Evolutionary conservation across 2,113 vertebrate species (phyloP).

Genomic region (Poicephalus meyeri): DNA sequence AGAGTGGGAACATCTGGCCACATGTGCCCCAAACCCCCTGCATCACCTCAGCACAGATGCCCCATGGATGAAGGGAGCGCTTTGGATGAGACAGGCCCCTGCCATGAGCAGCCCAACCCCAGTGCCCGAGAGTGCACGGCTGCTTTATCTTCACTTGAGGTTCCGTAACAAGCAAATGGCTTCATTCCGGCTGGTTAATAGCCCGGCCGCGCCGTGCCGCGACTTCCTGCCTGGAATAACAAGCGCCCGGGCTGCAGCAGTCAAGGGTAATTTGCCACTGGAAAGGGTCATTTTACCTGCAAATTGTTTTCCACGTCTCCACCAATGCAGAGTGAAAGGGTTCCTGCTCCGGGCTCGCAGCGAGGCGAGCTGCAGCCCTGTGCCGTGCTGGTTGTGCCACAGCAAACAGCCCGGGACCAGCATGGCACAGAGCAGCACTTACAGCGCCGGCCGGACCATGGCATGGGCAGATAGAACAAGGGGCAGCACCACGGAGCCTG

Average conservation of each 20-base stretch:
- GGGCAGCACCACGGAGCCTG: accelerated
- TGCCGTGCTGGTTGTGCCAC: accelerated
- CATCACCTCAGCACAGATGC: neutral
- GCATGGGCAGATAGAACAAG: neutral
- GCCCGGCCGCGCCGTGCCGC: conserved; percentile 16
- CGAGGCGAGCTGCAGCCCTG: neutral
- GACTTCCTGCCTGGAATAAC: conserved; percentile 63
- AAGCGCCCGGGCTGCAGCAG: conserved; percentile 56
- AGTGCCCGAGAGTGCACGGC: accelerated
- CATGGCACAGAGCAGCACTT: accelerated
- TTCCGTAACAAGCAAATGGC: conserved; percentile 44
- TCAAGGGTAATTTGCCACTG: conserved; percentile 69
- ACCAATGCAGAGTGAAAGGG: neutral
- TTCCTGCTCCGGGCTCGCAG: neutral
- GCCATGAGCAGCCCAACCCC: neutral
- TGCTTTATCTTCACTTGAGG: neutral
- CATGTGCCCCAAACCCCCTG: neutral
- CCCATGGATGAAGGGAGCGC: accelerated
- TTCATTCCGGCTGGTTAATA: conserved; percentile 57
- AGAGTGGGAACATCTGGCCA: neutral
- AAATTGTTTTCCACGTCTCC: conserved; percentile 62
- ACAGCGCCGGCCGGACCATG: accelerated
- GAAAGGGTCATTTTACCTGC: conserved; percentile 62
- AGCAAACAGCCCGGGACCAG: neutral
- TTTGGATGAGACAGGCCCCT: accelerated